These are phyloP conservation scores for Atta texana DNA, from an alignment of 1,140 invertebrate species.

Conservation along the genomic window DNA sequence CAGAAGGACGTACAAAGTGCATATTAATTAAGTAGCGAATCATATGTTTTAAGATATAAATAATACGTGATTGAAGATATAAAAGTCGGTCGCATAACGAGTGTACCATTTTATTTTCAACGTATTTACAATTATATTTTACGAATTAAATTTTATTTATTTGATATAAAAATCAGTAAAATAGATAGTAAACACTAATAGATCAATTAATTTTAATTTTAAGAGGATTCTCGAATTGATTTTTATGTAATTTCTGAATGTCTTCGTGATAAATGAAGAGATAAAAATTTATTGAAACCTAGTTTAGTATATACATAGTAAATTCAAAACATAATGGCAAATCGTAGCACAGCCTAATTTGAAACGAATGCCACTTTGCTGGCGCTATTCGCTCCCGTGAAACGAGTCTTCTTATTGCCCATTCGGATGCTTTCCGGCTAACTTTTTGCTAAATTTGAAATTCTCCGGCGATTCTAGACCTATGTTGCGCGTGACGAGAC, in stretches of 20 bases:
- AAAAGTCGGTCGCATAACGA: not conserved
- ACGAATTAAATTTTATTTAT: not conserved
- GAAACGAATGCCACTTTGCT: slow-evolving; percentile 16
- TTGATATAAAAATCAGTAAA: not conserved
- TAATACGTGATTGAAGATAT: slow-evolving; percentile 7
- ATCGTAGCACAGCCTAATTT: slow-evolving; percentile 6
- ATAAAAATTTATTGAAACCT: not conserved
- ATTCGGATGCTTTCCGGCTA: slow-evolving; percentile 7
- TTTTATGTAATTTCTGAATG: not conserved
- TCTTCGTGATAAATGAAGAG: not conserved
- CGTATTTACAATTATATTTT: not conserved
- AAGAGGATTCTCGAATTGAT: not conserved
- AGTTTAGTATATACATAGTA: not conserved
- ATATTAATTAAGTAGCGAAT: slow-evolving; percentile 33
- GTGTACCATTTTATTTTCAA: not conserved
- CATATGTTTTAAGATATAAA: slow-evolving; percentile 30
- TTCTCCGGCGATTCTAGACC: slow-evolving; percentile 60
- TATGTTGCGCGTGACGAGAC: slow-evolving; percentile 64
- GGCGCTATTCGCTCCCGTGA: slow-evolving; percentile 47
- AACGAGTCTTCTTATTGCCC: slow-evolving; percentile 61
- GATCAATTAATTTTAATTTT: not conserved
- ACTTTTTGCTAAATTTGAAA: slow-evolving; percentile 62
- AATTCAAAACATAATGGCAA: not conserved
- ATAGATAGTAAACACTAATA: not conserved
- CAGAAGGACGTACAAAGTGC: slow-evolving; percentile 2